These are phyloP conservation scores for Caiman crocodilus DNA, from an alignment of 2,797 vertebrate genomes.

Conservation along the genomic window DNA sequence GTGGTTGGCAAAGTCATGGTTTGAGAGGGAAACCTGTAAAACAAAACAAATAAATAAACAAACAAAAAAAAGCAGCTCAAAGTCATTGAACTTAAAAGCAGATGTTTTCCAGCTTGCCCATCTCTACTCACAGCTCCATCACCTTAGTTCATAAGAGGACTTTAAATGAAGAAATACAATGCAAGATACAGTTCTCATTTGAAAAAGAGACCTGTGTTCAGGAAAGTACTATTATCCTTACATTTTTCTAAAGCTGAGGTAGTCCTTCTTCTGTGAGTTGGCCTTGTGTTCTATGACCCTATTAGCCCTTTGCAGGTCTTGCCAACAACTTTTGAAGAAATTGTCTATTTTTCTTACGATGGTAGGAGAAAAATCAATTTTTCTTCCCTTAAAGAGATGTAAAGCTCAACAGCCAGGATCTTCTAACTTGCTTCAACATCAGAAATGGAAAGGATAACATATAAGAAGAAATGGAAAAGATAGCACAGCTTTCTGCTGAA, in stretches of 20 bases:
- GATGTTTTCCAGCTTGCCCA: neutral
- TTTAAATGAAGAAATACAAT: neutral
- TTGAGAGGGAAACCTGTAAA: too few relatives aligned
- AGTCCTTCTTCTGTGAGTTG: conserved; percentile 40
- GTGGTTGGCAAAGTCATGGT: too few relatives aligned
- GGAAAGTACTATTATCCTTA: neutral
- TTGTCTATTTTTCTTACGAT: conserved; percentile 24
- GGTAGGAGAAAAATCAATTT: conserved; percentile 37
- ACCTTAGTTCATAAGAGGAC: neutral
- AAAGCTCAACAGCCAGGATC: conserved; percentile 4
- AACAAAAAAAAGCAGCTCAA: too few relatives aligned
- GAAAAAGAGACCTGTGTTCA: neutral
- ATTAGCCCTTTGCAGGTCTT: conserved; percentile 50
- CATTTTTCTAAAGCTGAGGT: neutral
- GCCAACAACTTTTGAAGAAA: conserved; percentile 45
- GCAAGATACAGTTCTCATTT: neutral
- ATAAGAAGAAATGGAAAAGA: neutral
- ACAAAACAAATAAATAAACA: too few relatives aligned
- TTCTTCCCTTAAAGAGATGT: conserved; percentile 27
- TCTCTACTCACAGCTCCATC: neutral
- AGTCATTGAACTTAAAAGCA: neutral
- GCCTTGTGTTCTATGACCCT: conserved; percentile 38
- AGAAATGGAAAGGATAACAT: neutral
- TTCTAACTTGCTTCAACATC: neutral
- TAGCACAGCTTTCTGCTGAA: neutral